Conservation (phyloP, 2,797 vertebrate species). For the Linurgus olivaceus region DNA sequence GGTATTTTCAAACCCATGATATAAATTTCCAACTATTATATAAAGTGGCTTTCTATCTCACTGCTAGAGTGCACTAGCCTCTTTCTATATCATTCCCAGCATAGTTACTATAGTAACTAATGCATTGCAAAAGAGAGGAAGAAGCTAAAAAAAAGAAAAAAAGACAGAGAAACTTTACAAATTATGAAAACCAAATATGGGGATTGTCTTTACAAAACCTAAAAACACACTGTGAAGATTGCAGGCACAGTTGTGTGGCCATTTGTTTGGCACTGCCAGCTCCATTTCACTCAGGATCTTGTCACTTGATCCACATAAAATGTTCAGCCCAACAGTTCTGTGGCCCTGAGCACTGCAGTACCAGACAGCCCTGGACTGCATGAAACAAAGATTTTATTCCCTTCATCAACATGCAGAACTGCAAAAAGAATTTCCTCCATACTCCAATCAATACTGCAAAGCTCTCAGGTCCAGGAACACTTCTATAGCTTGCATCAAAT, state of each 20-base stretch:
- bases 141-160: slow-evolving; percentile 15
- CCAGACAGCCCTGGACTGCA: not conserved
- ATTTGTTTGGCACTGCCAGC: slow-evolving; percentile 5
- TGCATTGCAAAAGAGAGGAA: slow-evolving; percentile 60
- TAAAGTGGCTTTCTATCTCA: slow-evolving; percentile 68
- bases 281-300: not conserved
- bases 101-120: slow-evolving; percentile 79
- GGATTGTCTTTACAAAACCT: not conserved
- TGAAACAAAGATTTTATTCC: not conserved
- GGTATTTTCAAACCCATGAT: slow-evolving; percentile 49
- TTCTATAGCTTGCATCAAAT: not conserved
- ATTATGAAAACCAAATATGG: slow-evolving; percentile 14
- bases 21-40: slow-evolving; percentile 70
- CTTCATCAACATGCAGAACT: not conserved
- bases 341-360: not conserved
- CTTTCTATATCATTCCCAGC: slow-evolving; percentile 70
- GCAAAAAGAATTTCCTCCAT: not conserved
- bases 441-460: not conserved
- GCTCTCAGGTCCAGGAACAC: not conserved
- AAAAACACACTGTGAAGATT: not conserved
- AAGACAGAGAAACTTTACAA: slow-evolving; percentile 2
- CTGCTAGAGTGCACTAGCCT: slow-evolving; percentile 62
- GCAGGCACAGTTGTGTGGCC: not conserved
- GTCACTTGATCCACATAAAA: not conserved
- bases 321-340: not conserved